These are phyloP conservation scores for Nasonia oneida DNA, from an alignment of 2,888 invertebrate species.

Conservation along the genomic window DNA sequence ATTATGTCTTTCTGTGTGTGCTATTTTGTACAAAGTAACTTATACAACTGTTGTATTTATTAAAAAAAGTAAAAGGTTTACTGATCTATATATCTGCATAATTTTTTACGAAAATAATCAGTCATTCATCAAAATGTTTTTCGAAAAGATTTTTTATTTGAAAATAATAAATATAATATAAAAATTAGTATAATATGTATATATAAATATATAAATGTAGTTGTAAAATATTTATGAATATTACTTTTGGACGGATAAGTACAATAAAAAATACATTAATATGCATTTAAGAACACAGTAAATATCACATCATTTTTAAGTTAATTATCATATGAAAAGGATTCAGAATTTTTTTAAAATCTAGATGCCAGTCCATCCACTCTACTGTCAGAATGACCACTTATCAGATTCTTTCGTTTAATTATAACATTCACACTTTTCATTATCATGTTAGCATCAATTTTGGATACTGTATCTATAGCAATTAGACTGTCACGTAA, in stretches of 20 bases:
- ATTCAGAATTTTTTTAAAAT: conserved; percentile 75
- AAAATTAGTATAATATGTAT: conserved; percentile 8
- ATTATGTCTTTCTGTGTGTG: neutral
- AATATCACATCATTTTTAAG: conserved; percentile 6
- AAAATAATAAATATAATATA: conserved; percentile 40
- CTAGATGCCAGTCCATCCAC: conserved; percentile 86
- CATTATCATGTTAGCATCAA: conserved; percentile 66
- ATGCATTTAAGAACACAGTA: conserved; percentile 18
- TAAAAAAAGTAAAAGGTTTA: neutral
- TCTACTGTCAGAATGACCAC: conserved; percentile 87
- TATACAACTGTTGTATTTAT: conserved; percentile 17
- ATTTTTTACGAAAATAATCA: conserved; percentile 13
- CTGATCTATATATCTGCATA: neutral
- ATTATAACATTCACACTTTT: conserved; percentile 85
- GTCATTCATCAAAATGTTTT: conserved; percentile 22
- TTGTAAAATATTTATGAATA: neutral
- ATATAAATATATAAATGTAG: neutral
- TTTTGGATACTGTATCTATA: conserved; percentile 65
- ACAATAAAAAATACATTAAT: conserved; percentile 5
- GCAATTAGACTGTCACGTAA: conserved; percentile 64
- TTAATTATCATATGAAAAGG: neutral
- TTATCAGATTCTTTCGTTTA: conserved; percentile 83
- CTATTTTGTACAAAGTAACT: conserved; percentile 7
- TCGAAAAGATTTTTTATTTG: conserved; percentile 45
- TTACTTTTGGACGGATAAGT: neutral